Evolutionary conservation across 2,797 vertebrate genomes (phyloP).

Genomic region (Discoglossus pictus): DNA sequence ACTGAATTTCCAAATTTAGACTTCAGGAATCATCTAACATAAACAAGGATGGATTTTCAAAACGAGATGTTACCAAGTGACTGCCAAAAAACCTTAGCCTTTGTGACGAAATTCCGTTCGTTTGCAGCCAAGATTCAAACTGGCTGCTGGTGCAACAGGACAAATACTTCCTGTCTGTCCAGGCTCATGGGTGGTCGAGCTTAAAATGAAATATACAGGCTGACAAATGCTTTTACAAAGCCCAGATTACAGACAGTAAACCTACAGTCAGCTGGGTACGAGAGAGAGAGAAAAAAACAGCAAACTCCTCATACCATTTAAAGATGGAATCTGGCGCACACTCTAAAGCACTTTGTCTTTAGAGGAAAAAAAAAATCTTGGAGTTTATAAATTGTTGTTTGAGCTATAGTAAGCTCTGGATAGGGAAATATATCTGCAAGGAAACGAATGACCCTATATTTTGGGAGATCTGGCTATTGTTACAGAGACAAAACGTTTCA

Average conservation of each 20-base stretch:
- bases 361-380: slow-evolving; percentile 56
- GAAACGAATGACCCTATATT: slow-evolving; percentile 62
- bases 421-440: slow-evolving; percentile 60
- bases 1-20: slow-evolving; percentile 81
- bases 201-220: slow-evolving; percentile 84
- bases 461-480: slow-evolving; percentile 62
- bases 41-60: slow-evolving; percentile 79
- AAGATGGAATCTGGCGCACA: slow-evolving; percentile 70
- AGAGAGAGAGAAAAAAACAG: slow-evolving; percentile 66
- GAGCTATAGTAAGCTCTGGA: slow-evolving; percentile 61
- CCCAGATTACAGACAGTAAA: slow-evolving; percentile 94
- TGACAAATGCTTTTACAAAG: slow-evolving; percentile 88
- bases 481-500: slow-evolving; percentile 58
- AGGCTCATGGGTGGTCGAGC: slow-evolving; percentile 89
- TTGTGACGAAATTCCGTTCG: slow-evolving; percentile 73
- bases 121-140: slow-evolving; percentile 72
- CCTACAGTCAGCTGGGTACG: slow-evolving; percentile 81
- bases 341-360: slow-evolving; percentile 65
- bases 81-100: slow-evolving; percentile 71
- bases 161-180: slow-evolving; percentile 74
- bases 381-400: slow-evolving; percentile 64
- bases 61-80: slow-evolving; percentile 70
- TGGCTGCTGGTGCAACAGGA: slow-evolving; percentile 68
- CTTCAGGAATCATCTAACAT: slow-evolving; percentile 73
- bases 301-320: slow-evolving; percentile 73